Conservation (phyloP, 2,797 vertebrate genomes). For the Pogoniulus pusillus region DNA sequence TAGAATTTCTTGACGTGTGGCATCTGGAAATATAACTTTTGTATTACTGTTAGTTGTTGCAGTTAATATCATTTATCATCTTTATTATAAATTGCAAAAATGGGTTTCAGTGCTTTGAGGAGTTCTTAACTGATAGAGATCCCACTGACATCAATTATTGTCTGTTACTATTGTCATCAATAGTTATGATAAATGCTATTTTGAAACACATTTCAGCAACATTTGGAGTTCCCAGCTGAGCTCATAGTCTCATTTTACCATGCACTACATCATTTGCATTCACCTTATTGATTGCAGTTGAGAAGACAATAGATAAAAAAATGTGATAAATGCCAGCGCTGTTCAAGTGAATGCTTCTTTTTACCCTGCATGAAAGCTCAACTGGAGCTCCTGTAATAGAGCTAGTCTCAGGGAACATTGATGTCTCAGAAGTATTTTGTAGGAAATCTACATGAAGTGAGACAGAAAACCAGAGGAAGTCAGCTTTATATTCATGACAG, state of each 20-base stretch:
- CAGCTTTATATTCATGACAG: background rate
- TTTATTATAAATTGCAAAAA: background rate
- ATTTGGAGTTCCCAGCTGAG: background rate
- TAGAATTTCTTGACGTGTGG: background rate
- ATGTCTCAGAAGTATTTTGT: background rate
- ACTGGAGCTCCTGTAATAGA: background rate
- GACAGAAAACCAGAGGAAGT: background rate
- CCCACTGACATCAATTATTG: background rate
- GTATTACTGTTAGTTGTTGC: background rate
- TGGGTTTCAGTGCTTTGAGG: background rate
- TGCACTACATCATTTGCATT: background rate
- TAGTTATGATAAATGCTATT: background rate
- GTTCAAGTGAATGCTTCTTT: background rate
- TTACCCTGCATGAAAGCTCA: background rate
- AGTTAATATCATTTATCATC: background rate
- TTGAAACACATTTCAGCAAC: slow-evolving; percentile 1
- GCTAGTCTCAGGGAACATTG: background rate
- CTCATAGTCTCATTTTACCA: background rate
- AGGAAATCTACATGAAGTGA: slow-evolving; percentile 11
- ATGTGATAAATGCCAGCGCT: background rate
- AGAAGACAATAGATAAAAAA: slow-evolving; percentile 12
- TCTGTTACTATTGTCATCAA: background rate
- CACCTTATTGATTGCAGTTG: background rate
- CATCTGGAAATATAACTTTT: background rate
- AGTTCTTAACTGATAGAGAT: background rate